phyloP scores from a whole-genome alignment of 2,888 invertebrate species.

The Rhagonycha fulva region DNA sequence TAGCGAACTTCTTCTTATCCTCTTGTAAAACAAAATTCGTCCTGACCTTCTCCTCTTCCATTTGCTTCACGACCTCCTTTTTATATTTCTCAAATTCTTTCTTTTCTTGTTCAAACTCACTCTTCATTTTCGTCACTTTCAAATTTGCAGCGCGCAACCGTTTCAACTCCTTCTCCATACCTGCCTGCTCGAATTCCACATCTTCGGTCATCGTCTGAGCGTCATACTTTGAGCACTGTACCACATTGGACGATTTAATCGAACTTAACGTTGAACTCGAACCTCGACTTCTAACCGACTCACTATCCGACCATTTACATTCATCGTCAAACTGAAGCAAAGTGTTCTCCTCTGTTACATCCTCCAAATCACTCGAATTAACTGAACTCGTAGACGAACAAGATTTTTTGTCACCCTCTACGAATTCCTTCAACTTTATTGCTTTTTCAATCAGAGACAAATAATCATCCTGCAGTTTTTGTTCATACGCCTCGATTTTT shows the following conservation, averaged over 20 bases:
- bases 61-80: constrained; percentile 58
- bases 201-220: constrained; percentile 24
- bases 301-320: constrained; percentile 27
- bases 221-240: constrained; percentile 12
- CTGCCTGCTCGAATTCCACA: constrained; percentile 66
- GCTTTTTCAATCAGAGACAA: constrained; percentile 18
- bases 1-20: constrained; percentile 64
- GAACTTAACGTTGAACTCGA: background rate
- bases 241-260: background rate
- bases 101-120: constrained; percentile 56
- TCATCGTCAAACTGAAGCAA: constrained; percentile 17
- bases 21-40: constrained; percentile 65
- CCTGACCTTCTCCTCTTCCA: constrained; percentile 68
- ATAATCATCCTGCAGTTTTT: constrained; percentile 12
- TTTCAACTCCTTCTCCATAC: constrained; percentile 66
- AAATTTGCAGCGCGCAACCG: constrained; percentile 60
- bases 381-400: constrained; percentile 32
- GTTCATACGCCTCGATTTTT: constrained; percentile 6
- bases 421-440: constrained; percentile 13
- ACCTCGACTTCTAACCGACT: background rate
- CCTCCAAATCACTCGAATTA: constrained; percentile 30
- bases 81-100: constrained; percentile 61
- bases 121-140: constrained; percentile 52
- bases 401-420: background rate
- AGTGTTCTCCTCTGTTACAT: background rate